Percentiles rank a stretch among this genome's conserved stretches.
Conservation (phyloP, 92 coral and sea anemone genomes). For the Umimayanthus kanabou region DNA sequence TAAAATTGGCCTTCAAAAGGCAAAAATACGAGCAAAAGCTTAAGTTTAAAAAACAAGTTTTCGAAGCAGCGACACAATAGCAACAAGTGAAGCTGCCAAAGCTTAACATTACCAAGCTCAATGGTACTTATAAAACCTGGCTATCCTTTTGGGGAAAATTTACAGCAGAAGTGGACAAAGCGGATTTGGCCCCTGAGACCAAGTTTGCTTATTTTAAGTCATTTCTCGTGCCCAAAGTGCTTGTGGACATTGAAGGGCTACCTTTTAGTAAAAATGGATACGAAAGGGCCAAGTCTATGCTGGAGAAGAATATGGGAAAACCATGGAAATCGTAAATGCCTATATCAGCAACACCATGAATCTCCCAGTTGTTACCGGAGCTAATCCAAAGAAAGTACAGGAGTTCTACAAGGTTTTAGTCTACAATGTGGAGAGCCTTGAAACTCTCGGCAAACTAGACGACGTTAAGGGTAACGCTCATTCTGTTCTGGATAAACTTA, state of each 20-base stretch:
- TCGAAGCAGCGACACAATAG: neutral
- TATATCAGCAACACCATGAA: conserved; percentile 8
- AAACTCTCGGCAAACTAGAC: neutral
- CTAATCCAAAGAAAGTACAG: conserved; percentile 23
- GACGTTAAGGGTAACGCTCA: neutral
- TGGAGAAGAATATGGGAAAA: conserved; percentile 34
- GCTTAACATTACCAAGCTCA: conserved; percentile 36
- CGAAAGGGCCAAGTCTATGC: conserved; percentile 29
- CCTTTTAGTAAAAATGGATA: conserved; percentile 29
- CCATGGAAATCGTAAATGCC: conserved; percentile 21
- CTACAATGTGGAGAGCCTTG: conserved; percentile 44
- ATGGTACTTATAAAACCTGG: conserved; percentile 40
- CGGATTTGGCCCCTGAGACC: conserved; percentile 37
- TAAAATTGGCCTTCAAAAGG: neutral
- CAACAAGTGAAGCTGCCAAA: neutral
- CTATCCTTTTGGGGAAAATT: conserved; percentile 47
- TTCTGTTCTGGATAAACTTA: conserved; percentile 12
- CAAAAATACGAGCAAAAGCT: neutral
- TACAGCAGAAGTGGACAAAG: conserved; percentile 34
- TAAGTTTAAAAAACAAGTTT: neutral
- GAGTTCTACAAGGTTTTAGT: conserved; percentile 17
- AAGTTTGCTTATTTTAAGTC: conserved; percentile 47
- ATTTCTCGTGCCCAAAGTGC: conserved; percentile 30
- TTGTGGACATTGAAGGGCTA: conserved; percentile 35
- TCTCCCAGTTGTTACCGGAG: neutral